Evolutionary conservation across 2,113 vertebrate species (phyloP).

Genomic region (rat (Rattus norvegicus)): DNA sequence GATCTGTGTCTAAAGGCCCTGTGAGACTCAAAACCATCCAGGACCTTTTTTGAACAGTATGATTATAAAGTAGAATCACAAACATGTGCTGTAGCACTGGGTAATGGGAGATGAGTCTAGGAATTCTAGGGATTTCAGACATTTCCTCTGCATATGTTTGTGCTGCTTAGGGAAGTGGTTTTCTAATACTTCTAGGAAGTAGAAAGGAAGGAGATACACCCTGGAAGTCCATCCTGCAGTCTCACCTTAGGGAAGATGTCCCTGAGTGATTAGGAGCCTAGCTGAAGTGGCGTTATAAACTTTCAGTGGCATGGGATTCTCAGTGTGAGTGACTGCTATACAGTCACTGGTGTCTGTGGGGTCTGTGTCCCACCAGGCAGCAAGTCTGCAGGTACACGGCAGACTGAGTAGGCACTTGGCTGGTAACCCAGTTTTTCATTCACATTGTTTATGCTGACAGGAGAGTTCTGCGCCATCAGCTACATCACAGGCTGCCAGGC

Average conservation of each 20-base stretch:
- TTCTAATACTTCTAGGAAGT: background rate
- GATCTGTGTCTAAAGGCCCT: fast-evolving
- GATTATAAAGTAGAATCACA: background rate
- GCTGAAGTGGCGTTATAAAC: background rate
- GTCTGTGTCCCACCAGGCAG: background rate
- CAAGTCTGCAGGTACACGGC: background rate
- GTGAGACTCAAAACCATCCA: background rate
- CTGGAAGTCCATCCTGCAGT: fast-evolving
- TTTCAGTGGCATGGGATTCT: fast-evolving
- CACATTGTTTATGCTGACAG: background rate
- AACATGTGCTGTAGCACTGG: background rate
- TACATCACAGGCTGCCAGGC: background rate
- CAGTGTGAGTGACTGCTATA: background rate
- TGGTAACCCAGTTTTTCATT: background rate
- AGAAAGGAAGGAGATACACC: background rate
- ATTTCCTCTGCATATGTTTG: background rate
- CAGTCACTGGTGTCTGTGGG: fast-evolving
- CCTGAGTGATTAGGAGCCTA: background rate
- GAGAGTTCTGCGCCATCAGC: background rate
- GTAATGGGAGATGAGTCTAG: background rate
- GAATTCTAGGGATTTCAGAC: background rate
- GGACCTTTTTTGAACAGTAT: no score
- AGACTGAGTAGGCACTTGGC: no score
- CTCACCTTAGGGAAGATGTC: background rate
- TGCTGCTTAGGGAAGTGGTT: no score